Evolutionary conservation across 2,797 vertebrate species (phyloP), one percentile per base, ranked within the genome.

Genomic region (Hypotaenidia okinawae): DNA sequence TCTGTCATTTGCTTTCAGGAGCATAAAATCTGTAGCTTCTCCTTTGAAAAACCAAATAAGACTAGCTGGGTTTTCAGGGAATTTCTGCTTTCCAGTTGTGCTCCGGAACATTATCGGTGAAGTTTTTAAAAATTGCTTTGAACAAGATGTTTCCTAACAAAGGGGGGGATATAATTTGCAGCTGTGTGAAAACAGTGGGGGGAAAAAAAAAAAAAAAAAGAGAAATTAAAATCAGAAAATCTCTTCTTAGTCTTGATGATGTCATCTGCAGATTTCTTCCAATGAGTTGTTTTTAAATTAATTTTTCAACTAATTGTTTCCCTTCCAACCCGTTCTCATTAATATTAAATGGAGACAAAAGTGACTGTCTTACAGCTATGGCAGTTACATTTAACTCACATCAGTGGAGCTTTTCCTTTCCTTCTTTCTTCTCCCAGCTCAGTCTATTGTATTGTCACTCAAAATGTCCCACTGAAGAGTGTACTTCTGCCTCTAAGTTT

Each of bases 401-500:
- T 87, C 3, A 10, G 6, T 66, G 58, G 41, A 91, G 49, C 54
- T 85, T 80, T 92, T 91, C 45, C 61, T 72, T 87, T 35, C 32
- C 43, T 30, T 66, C 33, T 10, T 70, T 87, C 68, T 94, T 87
- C n/a, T 75, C 41, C 25, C 58, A 86, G 59, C 30, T 95, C 79
- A 75, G 35, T 74, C 67, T 78, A 37, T 83, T 84, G 24, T 30
- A 70, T 72, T 93, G 54, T 54, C 64, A 62, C 25, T 87, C 72
- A 79, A 18, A 94, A 84, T 86, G 88, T 49, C 59, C 73, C 74
- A 57, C 37, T 0, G 2, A 92, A 67, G 77, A 75, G 78, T 57
- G 43, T 87, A 47, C 32, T 73, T 84, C 57, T 85, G 35, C 58
- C 30, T 83, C 72, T 84, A n/a, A 91, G 75, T 89, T 90, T 94